Evolutionary conservation across 2,113 vertebrate genomes (phyloP).

Genomic region (Oreochromis aureus): DNA sequence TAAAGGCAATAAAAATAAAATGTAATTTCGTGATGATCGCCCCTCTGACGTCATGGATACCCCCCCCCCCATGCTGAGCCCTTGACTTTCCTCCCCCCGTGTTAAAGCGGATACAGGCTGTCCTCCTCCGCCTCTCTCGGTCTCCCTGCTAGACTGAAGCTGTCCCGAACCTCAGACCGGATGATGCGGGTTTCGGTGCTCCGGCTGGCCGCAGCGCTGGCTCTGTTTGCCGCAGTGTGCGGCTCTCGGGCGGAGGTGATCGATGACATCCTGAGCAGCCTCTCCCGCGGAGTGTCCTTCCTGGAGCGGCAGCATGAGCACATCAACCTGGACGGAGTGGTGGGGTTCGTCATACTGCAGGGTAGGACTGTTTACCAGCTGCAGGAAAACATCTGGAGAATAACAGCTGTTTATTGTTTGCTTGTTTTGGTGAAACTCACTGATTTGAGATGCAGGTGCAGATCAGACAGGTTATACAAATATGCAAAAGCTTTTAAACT

Average conservation of each 20-base stretch:
- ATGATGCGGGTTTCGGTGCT: conserved; percentile 46
- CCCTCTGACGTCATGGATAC: conserved; percentile 14
- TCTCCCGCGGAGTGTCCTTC: conserved; percentile 73
- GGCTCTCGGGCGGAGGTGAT: conserved; percentile 59
- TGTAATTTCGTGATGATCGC: neutral
- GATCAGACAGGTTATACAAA: neutral
- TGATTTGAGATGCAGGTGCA: neutral
- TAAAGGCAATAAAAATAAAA: neutral
- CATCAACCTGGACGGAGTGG: conserved; percentile 79
- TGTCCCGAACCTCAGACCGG: neutral
- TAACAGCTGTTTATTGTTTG: neutral
- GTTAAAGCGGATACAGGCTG: neutral
- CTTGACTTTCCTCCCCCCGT: neutral
- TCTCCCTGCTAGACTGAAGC: neutral
- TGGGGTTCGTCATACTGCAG: conserved; percentile 78
- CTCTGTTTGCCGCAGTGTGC: conserved; percentile 35
- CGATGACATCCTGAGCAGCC: conserved; percentile 67
- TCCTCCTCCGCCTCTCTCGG: neutral
- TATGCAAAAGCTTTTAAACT: neutral
- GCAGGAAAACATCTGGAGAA: neutral
- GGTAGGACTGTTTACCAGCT: conserved; percentile 48
- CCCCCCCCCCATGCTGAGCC: neutral
- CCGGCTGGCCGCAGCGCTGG: conserved; percentile 23
- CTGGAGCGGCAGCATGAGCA: conserved; percentile 69
- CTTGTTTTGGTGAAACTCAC: neutral